Evolutionary conservation across 2,888 invertebrate species (phyloP).

Genomic region (Temnothorax ravouxi): DNA sequence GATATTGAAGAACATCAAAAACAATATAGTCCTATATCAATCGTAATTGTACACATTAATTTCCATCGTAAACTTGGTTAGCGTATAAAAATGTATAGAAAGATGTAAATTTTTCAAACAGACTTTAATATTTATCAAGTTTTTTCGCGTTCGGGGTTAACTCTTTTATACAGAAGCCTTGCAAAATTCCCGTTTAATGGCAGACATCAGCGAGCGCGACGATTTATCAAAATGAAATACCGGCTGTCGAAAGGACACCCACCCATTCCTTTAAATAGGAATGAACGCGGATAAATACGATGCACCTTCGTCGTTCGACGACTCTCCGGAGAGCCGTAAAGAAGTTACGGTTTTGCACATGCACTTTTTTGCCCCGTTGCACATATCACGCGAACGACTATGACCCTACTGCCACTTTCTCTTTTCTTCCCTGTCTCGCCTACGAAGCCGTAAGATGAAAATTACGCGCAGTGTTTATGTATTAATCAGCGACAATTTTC

Average conservation of each 20-base stretch:
- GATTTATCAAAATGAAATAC: conserved; percentile 57
- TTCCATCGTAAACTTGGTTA: not conserved
- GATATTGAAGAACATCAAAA: conserved; percentile 22
- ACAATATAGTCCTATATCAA: not conserved
- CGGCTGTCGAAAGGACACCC: conserved; percentile 46
- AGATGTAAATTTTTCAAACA: not conserved
- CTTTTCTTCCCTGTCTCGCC: conserved; percentile 17
- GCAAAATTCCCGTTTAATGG: conserved; percentile 47
- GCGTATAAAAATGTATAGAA: not conserved
- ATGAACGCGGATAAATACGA: conserved; percentile 66
- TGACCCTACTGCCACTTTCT: conserved; percentile 23
- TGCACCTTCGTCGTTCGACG: conserved; percentile 30
- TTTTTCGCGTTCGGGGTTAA: not conserved
- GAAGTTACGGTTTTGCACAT: conserved; percentile 68
- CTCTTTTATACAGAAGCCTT: conserved; percentile 19
- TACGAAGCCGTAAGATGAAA: not conserved
- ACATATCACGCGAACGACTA: conserved; percentile 53
- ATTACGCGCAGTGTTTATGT: conserved; percentile 4
- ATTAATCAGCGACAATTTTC: conserved; percentile 14
- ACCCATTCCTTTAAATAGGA: conserved; percentile 56
- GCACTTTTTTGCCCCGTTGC: conserved; percentile 64
- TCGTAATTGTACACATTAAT: not conserved
- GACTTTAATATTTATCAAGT: not conserved
- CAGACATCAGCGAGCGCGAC: conserved; percentile 31
- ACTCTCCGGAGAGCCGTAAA: conserved; percentile 69